A percentile compares a stretch with the other conserved stretches of the same genome.
Conservation (phyloP, 2,113 vertebrate genomes). For the Panurus biarmicus region DNA sequence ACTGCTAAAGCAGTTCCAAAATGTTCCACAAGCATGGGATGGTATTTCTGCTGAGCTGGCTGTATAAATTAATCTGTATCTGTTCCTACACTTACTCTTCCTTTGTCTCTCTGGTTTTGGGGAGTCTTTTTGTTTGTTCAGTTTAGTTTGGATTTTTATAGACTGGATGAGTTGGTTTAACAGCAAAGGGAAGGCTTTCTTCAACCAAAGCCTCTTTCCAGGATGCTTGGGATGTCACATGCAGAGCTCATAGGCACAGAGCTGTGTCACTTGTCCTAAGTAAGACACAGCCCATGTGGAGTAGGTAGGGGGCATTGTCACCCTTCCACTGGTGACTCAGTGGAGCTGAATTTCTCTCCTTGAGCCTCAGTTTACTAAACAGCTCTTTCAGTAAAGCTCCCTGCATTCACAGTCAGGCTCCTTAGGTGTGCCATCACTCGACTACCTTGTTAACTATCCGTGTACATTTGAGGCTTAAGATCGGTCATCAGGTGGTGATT, state of each 20-base stretch:
- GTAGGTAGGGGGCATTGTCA: slow-evolving; percentile 23
- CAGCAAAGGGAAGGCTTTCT: not conserved
- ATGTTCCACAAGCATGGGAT: not conserved
- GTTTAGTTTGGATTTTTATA: not conserved
- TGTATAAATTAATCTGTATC: not conserved
- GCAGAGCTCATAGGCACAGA: not conserved
- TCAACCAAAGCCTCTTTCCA: not conserved
- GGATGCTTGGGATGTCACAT: not conserved
- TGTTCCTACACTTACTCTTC: not conserved
- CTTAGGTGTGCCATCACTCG: not conserved
- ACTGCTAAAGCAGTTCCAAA: not conserved
- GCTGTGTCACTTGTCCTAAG: not conserved
- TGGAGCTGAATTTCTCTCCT: not conserved
- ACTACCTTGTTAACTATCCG: not conserved
- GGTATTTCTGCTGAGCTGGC: not conserved
- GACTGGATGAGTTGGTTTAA: not conserved
- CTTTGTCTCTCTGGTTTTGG: not conserved
- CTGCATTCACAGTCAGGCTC: not conserved
- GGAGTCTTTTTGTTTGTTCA: not conserved
- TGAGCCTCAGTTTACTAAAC: not conserved
- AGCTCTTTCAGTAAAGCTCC: not conserved
- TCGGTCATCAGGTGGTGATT: not conserved
- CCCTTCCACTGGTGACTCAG: not conserved
- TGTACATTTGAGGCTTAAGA: not conserved
- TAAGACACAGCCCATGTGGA: not conserved